These are phyloP conservation scores for Bombus affinis DNA, from an alignment of 1,140 invertebrate genomes.

Conservation along the genomic window DNA sequence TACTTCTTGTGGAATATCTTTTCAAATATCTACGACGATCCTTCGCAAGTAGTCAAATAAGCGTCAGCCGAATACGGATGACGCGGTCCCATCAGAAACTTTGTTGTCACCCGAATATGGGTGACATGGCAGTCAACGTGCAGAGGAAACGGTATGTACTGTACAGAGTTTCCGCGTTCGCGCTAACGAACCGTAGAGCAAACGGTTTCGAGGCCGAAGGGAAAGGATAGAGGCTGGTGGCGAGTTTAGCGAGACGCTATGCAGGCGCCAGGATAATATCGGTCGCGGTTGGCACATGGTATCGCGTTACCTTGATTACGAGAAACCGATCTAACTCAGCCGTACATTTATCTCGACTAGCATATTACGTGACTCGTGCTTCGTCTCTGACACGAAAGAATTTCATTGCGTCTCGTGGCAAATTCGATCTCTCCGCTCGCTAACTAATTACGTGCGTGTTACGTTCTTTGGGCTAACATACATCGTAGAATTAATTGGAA, in stretches of 20 bases:
- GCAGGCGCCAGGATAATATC: conserved; percentile 46
- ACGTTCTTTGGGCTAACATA: neutral
- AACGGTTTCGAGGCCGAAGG: neutral
- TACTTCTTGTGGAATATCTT: no score
- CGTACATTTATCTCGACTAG: conserved; percentile 1
- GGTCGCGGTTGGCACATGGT: neutral
- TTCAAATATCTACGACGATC: no score
- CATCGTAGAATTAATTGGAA: no score
- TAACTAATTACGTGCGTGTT: neutral
- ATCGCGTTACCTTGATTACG: conserved; percentile 46
- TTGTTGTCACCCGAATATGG: no score
- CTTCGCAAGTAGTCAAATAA: no score
- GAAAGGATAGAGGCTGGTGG: neutral
- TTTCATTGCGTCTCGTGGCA: neutral
- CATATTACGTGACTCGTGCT: conserved; percentile 35
- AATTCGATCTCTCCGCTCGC: neutral
- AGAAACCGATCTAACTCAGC: conserved; percentile 26
- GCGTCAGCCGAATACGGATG: no score
- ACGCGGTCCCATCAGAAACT: fast-evolving
- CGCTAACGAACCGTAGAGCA: neutral
- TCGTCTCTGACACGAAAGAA: conserved; percentile 16
- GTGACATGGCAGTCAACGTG: no score
- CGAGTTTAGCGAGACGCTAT: conserved; percentile 11
- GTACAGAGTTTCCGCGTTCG: neutral
- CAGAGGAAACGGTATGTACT: no score